Percentiles rank a stretch among this genome's conserved stretches.
These are phyloP conservation scores for Cladopsammia gracilis DNA, from an alignment of 64 coral and sea anemone species.

Conservation along the genomic window DNA sequence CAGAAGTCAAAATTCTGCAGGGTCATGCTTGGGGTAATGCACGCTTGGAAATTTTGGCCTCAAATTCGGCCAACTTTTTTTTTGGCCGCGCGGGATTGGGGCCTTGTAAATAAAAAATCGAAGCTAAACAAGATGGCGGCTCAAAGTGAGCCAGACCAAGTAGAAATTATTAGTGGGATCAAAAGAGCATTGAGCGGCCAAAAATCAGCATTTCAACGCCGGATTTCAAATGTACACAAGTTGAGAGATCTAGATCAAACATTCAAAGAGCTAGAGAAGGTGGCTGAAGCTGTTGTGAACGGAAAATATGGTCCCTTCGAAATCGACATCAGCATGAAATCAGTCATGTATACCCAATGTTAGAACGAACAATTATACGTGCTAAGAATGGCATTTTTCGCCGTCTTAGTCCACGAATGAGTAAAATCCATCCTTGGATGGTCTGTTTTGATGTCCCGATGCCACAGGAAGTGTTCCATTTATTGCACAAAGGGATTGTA, in stretches of 20 bases:
- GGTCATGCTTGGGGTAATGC: background rate
- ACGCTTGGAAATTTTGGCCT: background rate
- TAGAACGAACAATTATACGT: slow-evolving; percentile 27
- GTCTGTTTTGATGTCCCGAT: slow-evolving; percentile 42
- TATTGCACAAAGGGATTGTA: background rate
- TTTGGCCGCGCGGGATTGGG: too few species aligned
- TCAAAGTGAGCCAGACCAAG: slow-evolving; percentile 36
- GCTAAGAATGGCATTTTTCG: slow-evolving; percentile 29
- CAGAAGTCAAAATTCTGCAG: background rate
- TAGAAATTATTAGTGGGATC: slow-evolving; percentile 45
- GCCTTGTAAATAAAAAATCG: slow-evolving; percentile 5
- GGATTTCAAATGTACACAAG: slow-evolving; percentile 46
- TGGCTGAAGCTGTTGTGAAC: slow-evolving; percentile 53
- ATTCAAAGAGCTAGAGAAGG: slow-evolving; percentile 27
- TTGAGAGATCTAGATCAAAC: slow-evolving; percentile 47
- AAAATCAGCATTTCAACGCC: too few species aligned
- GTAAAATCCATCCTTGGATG: too few species aligned
- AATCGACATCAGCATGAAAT: slow-evolving; percentile 30
- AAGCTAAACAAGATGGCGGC: too few species aligned
- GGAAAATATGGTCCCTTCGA: slow-evolving; percentile 51
- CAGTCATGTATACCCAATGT: slow-evolving; percentile 33
- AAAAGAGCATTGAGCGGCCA: too few species aligned
- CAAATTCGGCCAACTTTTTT: too few species aligned
- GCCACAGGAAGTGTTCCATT: slow-evolving; percentile 18
- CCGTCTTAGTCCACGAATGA: too few species aligned